Evolutionary conservation across 1,140 invertebrate species (phyloP).

Genomic region (Scaptomyza graminum): DNA sequence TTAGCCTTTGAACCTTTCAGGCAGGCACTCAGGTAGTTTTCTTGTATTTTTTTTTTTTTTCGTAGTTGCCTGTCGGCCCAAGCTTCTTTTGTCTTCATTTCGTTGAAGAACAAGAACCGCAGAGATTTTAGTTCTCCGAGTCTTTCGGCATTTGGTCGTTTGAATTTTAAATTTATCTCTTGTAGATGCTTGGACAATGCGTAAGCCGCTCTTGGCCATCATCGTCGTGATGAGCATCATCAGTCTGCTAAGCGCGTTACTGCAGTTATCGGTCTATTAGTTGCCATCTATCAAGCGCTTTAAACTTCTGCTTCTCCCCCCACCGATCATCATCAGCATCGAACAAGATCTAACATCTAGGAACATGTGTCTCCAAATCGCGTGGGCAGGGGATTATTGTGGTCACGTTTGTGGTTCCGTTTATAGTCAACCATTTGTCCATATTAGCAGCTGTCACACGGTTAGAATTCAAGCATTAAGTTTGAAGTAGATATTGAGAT

Average conservation of each 20-base stretch:
- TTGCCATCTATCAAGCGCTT: constrained; percentile 45
- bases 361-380: not conserved
- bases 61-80: not conserved
- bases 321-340: not conserved
- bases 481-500: not conserved
- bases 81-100: constrained; percentile 49
- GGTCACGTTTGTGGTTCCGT: constrained; percentile 23
- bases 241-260: constrained; percentile 59
- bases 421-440: constrained; percentile 4
- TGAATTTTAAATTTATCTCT: constrained; percentile 62
- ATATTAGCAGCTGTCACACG: not conserved
- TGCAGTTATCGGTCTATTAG: constrained; percentile 79
- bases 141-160: constrained; percentile 25
- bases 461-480: not conserved
- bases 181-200: constrained; percentile 64
- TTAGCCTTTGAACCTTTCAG: constrained; percentile 77
- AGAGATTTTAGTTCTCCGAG: not conserved
- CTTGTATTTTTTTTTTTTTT: constrained; percentile 13
- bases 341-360: not conserved
- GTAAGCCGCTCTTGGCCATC: constrained; percentile 50
- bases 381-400: constrained; percentile 45
- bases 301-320: not conserved
- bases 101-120: constrained; percentile 6
- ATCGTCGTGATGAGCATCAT: constrained; percentile 23
- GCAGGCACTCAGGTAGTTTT: constrained; percentile 63